These are phyloP conservation scores for Sebastes fasciatus DNA, from an alignment of 2,113 vertebrate genomes.

Conservation along the genomic window DNA sequence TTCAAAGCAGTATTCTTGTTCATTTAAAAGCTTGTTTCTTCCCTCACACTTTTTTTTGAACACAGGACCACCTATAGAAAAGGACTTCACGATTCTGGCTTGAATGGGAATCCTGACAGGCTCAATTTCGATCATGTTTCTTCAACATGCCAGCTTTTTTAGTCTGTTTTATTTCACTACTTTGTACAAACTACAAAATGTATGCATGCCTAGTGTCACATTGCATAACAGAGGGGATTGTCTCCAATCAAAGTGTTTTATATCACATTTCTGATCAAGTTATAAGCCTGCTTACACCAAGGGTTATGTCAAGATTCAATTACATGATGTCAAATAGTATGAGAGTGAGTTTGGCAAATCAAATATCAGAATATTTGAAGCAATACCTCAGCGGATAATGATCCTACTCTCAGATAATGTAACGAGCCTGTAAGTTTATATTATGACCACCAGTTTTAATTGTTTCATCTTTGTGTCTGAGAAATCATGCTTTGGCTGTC, in stretches of 20 bases:
- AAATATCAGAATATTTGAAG: background rate
- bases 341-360: background rate
- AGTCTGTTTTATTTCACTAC: background rate
- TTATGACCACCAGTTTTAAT: background rate
- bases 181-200: background rate
- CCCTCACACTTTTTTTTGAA: background rate
- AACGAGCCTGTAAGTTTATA: background rate
- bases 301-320: background rate
- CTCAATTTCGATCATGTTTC: background rate
- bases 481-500: background rate
- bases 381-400: background rate
- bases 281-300: background rate
- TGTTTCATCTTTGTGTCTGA: background rate
- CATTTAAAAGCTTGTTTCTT: background rate
- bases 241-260: background rate
- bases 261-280: background rate
- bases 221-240: slow-evolving; percentile 1
- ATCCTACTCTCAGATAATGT: background rate
- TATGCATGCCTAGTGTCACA: background rate
- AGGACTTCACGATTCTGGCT: background rate
- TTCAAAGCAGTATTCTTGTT: background rate
- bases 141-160: background rate
- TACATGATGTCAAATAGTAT: background rate
- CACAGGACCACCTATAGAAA: background rate
- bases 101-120: background rate